Base-by-base conservation (phyloP, 2,113 vertebrate genomes). In the Apaloderma vittatum region DNA sequence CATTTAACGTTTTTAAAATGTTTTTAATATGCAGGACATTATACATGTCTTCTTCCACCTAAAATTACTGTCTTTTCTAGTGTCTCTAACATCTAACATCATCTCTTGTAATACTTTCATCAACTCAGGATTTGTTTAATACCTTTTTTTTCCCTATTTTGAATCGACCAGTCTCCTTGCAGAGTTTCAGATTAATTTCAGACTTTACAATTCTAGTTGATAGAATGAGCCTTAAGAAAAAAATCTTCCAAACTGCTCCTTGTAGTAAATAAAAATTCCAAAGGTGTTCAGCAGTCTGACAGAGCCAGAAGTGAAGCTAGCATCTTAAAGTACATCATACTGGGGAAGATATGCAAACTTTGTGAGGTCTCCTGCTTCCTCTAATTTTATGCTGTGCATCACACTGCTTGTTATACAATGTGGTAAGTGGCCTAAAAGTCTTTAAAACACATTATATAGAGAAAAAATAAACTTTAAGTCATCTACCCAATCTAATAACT, bases 231-330 rank as follows among this genome's bases (percentile, higher is more conserved):
- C 27, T 76, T 79, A 65, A 72, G 37, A 92, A 94, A 91, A 91
- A 51, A 26, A 3, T 61, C 32, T 77, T 74, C 22, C 17, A 52
- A 54, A 9, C 4, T 81, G 26, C 88, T 81, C 12, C 29, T 68
- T 75, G 22, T 19, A 88, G 37, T 52, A 88, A 97, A 95, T 82
- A 93, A 96, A 96, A 96, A 91, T 79, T 66, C 54, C 24, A 59
- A 66, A 32, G 8, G 4, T 88, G 24, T 81, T 95, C 61, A 93
- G 19, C 2, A 46, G 11, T 45, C 58, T 86, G 2, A 12, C 58
- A 88, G 75, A 46, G 10, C 22, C 29, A 83, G 61, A 93, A 79
- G 3, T 45, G 24, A 84, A 94, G 54, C 43, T 49, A 37, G 4
- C 3, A 30, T 45, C 27, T 65, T 77, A 88, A 82, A 86, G 23